These are phyloP conservation scores for Nyctereutes procyonoides DNA, from an alignment of 2,113 vertebrate species.

Conservation along the genomic window DNA sequence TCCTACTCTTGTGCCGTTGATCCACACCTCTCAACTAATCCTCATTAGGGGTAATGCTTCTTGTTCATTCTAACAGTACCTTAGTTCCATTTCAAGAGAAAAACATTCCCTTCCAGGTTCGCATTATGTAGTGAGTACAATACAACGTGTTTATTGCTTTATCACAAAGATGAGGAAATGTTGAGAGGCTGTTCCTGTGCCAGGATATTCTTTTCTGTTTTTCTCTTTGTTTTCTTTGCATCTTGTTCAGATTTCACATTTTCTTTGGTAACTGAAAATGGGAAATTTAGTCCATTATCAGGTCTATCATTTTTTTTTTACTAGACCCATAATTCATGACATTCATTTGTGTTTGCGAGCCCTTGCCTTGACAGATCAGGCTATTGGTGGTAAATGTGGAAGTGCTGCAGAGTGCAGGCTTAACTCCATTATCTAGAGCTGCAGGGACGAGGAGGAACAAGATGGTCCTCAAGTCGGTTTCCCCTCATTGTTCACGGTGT, in stretches of 20 bases:
- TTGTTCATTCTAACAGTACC: conserved; percentile 58
- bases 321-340: conserved; percentile 80
- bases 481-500: background rate
- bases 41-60: conserved; percentile 78
- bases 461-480: background rate
- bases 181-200: conserved; percentile 76
- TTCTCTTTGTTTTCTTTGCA: conserved; percentile 70
- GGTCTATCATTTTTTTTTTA: conserved; percentile 56
- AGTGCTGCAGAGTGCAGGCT: conserved; percentile 20
- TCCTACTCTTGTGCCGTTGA: conserved; percentile 81
- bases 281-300: conserved; percentile 71
- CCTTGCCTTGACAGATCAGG: conserved; percentile 79
- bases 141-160: conserved; percentile 51
- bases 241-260: conserved; percentile 77
- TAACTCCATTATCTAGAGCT: conserved; percentile 8
- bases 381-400: conserved; percentile 58
- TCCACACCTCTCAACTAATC: conserved; percentile 83
- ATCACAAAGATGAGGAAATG: conserved; percentile 75
- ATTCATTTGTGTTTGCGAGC: conserved; percentile 84
- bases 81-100: conserved; percentile 68
- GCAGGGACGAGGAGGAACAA: background rate
- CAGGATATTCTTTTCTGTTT: conserved; percentile 60
- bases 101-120: background rate
- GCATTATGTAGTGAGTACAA: background rate
- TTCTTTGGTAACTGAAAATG: conserved; percentile 77